phyloP scores from a whole-genome alignment of 1,140 invertebrate genomes.

The Drosophila nigrodunni region DNA sequence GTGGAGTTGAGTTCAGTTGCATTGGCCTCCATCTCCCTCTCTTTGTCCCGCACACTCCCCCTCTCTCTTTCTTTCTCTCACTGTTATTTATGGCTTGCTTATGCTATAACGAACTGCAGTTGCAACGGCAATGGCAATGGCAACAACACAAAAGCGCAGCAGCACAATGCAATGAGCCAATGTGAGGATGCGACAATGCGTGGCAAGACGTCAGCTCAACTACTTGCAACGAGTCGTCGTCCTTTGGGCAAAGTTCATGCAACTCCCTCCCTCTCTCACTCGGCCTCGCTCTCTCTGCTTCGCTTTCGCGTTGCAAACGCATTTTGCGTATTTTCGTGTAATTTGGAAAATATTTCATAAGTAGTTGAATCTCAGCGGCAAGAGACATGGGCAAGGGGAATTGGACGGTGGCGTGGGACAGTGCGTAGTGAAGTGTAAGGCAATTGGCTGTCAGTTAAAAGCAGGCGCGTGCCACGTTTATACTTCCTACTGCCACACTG shows the following conservation, averaged over 20 bases:
- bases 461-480: neutral
- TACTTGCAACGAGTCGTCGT: conserved; percentile 38
- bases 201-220: conserved; percentile 39
- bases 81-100: conserved; percentile 80
- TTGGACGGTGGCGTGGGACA: neutral
- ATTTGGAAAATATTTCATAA: conserved; percentile 50
- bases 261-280: conserved; percentile 16
- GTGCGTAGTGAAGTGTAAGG: conserved; percentile 9
- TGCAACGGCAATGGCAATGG: conserved; percentile 14
- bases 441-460: conserved; percentile 37
- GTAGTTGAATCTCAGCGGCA: conserved; percentile 26
- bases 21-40: conserved; percentile 29
- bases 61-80: too few species aligned
- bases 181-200: conserved; percentile 75
- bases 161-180: conserved; percentile 65
- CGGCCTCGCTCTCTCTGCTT: neutral
- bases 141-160: conserved; percentile 60
- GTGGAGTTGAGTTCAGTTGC: conserved; percentile 42
- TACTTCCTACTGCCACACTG: neutral
- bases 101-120: conserved; percentile 74
- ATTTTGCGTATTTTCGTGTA: conserved; percentile 50
- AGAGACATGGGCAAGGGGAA: too few species aligned
- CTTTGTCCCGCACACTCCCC: too few species aligned
- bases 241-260: conserved; percentile 53
- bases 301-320: conserved; percentile 1